Evolutionary conservation across 1,140 invertebrate species (phyloP).

Genomic region (Probaryconus sp.): DNA sequence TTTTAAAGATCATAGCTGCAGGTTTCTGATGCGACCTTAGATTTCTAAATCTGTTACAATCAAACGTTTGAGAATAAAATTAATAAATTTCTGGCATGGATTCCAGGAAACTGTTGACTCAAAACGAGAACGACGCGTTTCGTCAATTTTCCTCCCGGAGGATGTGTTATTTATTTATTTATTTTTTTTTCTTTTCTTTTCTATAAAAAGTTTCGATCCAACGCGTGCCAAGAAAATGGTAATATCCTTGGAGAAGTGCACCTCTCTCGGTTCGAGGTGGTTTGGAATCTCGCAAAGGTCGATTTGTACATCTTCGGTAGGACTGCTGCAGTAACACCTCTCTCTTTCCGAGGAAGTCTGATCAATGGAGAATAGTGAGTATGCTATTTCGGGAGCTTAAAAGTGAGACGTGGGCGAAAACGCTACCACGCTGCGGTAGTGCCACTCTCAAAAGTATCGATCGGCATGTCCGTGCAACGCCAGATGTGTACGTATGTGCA

Average conservation of each 20-base stretch:
- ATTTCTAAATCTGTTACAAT: too few relatives aligned
- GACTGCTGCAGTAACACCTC: slow-evolving; percentile 24
- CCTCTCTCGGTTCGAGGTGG: slow-evolving; percentile 1
- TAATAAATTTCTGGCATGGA: too few relatives aligned
- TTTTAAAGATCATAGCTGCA: too few relatives aligned
- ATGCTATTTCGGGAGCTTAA: slow-evolving; percentile 57
- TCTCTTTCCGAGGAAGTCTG: slow-evolving; percentile 26
- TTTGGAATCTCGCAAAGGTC: slow-evolving; percentile 2
- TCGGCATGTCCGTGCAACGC: slow-evolving; percentile 29
- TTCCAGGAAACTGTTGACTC: slow-evolving; percentile 15
- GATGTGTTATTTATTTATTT: too few relatives aligned
- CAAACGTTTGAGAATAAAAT: too few relatives aligned
- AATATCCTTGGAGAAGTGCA: slow-evolving; percentile 2
- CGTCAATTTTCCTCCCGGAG: slow-evolving; percentile 18
- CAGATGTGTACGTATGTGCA: slow-evolving; percentile 21
- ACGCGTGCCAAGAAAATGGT: slow-evolving; percentile 38
- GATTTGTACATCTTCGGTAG: slow-evolving; percentile 12
- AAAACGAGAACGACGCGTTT: slow-evolving; percentile 16
- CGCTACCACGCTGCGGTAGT: slow-evolving; percentile 50
- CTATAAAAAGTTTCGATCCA: slow-evolving; percentile 33
- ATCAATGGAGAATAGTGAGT: slow-evolving; percentile 52
- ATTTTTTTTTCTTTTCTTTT: too few relatives aligned
- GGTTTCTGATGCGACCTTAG: too few relatives aligned
- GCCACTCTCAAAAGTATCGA: slow-evolving; percentile 56
- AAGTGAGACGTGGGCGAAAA: slow-evolving; percentile 59